phyloP scores from a whole-genome alignment of 2,888 invertebrate species.

The Imbricaverruca yamaguchii region DNA sequence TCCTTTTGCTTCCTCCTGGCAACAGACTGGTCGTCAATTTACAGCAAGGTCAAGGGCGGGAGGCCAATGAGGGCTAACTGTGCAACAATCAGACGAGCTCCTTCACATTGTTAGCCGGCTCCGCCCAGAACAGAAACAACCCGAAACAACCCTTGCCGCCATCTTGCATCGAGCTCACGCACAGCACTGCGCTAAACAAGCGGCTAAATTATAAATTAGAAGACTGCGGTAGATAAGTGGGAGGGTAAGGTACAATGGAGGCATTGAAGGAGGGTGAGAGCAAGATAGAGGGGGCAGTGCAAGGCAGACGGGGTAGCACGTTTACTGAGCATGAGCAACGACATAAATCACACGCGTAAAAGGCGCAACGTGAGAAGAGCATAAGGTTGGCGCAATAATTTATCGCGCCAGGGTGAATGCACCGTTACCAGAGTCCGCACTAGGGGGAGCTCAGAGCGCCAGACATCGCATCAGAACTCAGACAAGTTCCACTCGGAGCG shows the following conservation, averaged over 20 bases:
- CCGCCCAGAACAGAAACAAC: too few species aligned
- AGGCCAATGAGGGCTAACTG: too few species aligned
- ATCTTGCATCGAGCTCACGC: too few species aligned
- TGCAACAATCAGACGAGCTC: too few species aligned
- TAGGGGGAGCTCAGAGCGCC: neutral
- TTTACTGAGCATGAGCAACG: neutral
- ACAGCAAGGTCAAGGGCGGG: too few species aligned
- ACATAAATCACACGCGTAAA: neutral
- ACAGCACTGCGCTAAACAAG: too few species aligned
- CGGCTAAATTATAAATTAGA: too few species aligned
- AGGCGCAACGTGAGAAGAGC: neutral
- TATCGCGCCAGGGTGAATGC: neutral
- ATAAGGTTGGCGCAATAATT: neutral
- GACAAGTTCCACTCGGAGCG: constrained; percentile 20
- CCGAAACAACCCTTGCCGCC: too few species aligned
- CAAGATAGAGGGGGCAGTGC: neutral
- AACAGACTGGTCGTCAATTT: too few species aligned
- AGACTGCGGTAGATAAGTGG: neutral
- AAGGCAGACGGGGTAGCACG: neutral
- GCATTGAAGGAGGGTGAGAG: neutral
- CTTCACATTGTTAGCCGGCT: too few species aligned
- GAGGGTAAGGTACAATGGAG: neutral
- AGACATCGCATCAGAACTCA: neutral
- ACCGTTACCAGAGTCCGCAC: neutral
- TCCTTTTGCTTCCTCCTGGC: too few species aligned